A percentile compares a stretch with the other conserved stretches of the same genome.
phyloP scores from a whole-genome alignment of 2,113 vertebrate genomes.

The Puffinus mauretanicus region DNA sequence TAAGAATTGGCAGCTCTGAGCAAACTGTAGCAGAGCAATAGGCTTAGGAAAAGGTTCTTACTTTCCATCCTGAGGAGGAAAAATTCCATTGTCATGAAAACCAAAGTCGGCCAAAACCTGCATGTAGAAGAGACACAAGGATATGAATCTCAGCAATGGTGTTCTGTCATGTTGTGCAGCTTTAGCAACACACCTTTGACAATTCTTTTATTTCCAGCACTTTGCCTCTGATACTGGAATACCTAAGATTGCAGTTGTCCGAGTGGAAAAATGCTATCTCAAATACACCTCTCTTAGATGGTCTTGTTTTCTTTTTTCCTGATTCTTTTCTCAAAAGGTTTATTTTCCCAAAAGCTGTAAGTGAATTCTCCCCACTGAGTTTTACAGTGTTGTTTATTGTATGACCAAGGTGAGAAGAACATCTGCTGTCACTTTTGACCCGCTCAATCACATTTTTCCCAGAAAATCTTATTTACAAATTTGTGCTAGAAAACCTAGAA shows the following conservation, averaged over 20 bases:
- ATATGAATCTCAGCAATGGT: neutral
- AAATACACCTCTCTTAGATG: neutral
- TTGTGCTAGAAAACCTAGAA: neutral
- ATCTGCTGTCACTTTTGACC: neutral
- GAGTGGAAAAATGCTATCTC: neutral
- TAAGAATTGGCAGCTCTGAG: slow-evolving; percentile 46
- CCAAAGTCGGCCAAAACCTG: neutral
- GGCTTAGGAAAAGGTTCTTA: slow-evolving; percentile 56
- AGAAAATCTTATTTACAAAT: neutral
- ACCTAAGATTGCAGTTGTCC: too few relatives aligned
- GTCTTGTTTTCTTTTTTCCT: neutral
- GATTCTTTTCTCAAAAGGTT: neutral
- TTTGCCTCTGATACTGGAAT: neutral
- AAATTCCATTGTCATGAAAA: neutral
- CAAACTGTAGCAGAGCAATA: slow-evolving; percentile 64
- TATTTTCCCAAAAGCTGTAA: neutral
- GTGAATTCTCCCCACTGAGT: neutral
- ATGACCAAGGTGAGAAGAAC: neutral
- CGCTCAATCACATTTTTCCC: neutral
- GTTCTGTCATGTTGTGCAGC: neutral
- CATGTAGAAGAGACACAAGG: neutral
- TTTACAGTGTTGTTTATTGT: neutral
- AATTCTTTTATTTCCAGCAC: neutral
- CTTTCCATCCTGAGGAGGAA: slow-evolving; percentile 51
- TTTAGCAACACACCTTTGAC: neutral